These are phyloP conservation scores for Etheostoma nigrum DNA, from an alignment of 2,797 vertebrate species.

Conservation along the genomic window DNA sequence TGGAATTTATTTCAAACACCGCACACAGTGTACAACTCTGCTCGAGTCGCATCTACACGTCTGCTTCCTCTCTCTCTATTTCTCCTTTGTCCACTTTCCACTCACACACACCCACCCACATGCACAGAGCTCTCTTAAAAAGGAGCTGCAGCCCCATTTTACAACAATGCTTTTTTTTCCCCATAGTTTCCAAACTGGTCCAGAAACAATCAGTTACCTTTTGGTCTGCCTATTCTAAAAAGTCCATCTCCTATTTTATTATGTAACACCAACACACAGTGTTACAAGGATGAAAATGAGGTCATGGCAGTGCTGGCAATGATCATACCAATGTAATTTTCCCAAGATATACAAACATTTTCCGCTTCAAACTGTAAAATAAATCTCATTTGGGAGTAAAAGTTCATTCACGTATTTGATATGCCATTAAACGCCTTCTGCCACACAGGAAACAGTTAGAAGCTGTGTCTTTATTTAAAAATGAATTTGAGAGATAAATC, in stretches of 20 bases:
- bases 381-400: conserved; percentile 38
- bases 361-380: conserved; percentile 20
- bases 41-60: too few species aligned
- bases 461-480: conserved; percentile 4
- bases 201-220: neutral
- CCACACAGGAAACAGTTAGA: neutral
- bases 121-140: too few species aligned
- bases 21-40: too few species aligned
- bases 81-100: too few species aligned
- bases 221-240: neutral
- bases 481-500: neutral
- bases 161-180: neutral
- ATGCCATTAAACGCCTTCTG: neutral
- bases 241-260: conserved; percentile 6
- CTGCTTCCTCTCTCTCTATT: too few species aligned
- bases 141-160: too few species aligned
- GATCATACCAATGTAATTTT: neutral
- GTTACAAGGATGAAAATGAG: conserved; percentile 2
- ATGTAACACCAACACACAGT: conserved; percentile 9
- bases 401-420: conserved; percentile 39
- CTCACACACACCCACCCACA: too few species aligned
- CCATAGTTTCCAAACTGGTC: neutral
- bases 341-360: conserved; percentile 28
- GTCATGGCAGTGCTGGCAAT: neutral
- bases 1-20: too few species aligned